Evolutionary conservation across 2,113 vertebrate genomes (phyloP).

Genomic region (Orientallactaga bullata): DNA sequence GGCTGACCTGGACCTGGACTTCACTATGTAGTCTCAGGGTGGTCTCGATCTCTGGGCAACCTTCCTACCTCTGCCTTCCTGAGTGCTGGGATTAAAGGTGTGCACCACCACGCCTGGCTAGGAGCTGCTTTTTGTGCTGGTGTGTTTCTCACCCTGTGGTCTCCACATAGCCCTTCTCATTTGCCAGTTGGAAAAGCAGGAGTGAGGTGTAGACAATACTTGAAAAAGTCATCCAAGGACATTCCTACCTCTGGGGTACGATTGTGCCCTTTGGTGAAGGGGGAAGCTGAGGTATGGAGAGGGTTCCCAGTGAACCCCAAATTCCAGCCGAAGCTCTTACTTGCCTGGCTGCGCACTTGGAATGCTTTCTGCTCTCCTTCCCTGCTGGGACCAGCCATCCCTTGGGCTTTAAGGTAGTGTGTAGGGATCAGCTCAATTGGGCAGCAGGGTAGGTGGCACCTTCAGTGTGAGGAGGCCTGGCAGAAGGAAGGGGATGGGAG

Average conservation of each 20-base stretch:
- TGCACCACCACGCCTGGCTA: too few species aligned
- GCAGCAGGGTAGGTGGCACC: background rate
- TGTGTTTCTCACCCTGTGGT: background rate
- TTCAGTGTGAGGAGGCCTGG: fast-evolving
- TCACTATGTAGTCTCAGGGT: too few species aligned
- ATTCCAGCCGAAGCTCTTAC: background rate
- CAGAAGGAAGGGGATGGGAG: fast-evolving
- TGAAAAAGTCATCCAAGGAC: background rate
- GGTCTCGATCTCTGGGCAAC: too few species aligned
- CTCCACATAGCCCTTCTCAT: background rate
- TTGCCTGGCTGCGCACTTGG: too few species aligned
- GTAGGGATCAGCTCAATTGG: background rate
- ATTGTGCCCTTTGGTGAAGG: background rate
- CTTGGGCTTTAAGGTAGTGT: background rate
- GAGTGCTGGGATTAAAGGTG: too few species aligned
- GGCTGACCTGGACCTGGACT: too few species aligned
- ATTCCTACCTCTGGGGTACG: fast-evolving
- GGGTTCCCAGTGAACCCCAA: background rate
- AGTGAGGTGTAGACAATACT: fast-evolving
- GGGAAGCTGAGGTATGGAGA: background rate
- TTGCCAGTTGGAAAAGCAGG: background rate
- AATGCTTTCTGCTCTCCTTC: too few species aligned
- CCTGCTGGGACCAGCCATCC: too few species aligned
- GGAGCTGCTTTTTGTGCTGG: too few species aligned
- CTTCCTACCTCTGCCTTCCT: too few species aligned